A percentile compares a stretch with the other conserved stretches of the same genome.
These are phyloP conservation scores for Conistra vaccinii DNA, from an alignment of 2,888 invertebrate genomes.

Conservation along the genomic window DNA sequence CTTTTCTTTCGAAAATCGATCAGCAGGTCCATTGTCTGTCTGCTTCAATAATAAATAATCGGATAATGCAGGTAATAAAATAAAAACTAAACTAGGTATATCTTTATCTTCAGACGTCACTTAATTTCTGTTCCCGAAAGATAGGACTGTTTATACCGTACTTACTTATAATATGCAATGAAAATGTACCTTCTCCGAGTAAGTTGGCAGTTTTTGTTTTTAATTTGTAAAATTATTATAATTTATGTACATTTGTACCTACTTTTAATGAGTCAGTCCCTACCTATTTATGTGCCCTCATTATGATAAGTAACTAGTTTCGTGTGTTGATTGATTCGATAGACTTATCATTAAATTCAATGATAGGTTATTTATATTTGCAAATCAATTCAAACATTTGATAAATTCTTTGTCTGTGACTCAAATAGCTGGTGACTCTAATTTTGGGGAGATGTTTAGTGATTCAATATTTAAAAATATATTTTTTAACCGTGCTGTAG, in stretches of 20 bases:
- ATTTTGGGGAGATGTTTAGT: conserved; percentile 7
- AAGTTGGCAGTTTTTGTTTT: background rate
- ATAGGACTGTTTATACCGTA: background rate
- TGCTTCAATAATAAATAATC: conserved; percentile 10
- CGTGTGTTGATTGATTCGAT: conserved; percentile 35
- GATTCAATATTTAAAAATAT: background rate
- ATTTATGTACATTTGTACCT: background rate
- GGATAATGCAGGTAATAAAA: conserved; percentile 1
- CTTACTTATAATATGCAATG: background rate
- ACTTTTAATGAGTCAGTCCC: background rate
- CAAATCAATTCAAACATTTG: conserved; percentile 25
- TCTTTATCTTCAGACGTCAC: conserved; percentile 1
- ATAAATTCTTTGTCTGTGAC: conserved; percentile 26
- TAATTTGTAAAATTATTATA: background rate
- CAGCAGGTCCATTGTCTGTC: conserved; percentile 30
- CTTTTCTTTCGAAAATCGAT: conserved; percentile 23
- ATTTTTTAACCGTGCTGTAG: background rate
- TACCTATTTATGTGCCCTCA: conserved; percentile 23
- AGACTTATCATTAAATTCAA: conserved; percentile 23
- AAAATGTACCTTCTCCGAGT: background rate
- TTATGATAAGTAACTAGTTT: conserved; percentile 34
- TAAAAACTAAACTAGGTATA: background rate
- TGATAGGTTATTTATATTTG: conserved; percentile 33
- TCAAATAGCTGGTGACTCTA: conserved; percentile 10
- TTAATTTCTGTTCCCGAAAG: conserved; percentile 3